Base-by-base conservation (phyloP, 2,113 vertebrate species). In the Poicephalus gulielmi region DNA sequence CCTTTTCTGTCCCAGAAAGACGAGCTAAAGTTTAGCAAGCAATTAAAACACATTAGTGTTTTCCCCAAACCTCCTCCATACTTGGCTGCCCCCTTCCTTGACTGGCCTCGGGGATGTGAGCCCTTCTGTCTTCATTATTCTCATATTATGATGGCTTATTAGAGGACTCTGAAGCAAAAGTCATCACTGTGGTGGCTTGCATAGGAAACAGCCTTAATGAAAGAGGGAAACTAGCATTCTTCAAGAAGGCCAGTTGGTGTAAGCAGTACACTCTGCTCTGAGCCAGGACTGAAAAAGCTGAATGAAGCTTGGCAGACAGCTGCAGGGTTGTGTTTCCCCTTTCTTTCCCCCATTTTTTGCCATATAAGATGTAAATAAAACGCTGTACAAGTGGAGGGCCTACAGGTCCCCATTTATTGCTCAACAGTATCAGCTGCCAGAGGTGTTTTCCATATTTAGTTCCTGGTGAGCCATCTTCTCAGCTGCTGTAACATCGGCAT, bases 81-180 rank as follows among this genome's bases (percentile, higher is more conserved):
- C 71, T 74, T 55, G 59, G 23, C 63, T 95, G 64, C 83, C 64
- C 75, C 86, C 39, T 90, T 90, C 39, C 62, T 94, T 90, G 57
- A 17, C 62, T 82, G 94, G 73, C 73, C 83, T 76, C 35, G 5
- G 14, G 90, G 55, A 78, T 78, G 24, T 75, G 47, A 94, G 86
- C 37, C 66, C 35, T 94, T 96, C 88, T 69, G 35, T n/a, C 52
- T 86, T 82, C 64, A 57, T 92, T 92, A 92, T 60, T 88, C 52
- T 94, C 92, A 82, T 55, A 90, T 94, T 90, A 95, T 49, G 39
- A 86, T 74, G 44, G 86, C 33, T 84, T 84, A 69, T 73, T 82
- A 91, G 47, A 88, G 33, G 43, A 71, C 73, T 28, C 64, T 86
- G 77, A 80, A 92, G 69, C 43, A 62, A 71, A 90, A 94, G 43